Base-by-base conservation (phyloP, 1,140 invertebrate species). In the Drosophila funebris region DNA sequence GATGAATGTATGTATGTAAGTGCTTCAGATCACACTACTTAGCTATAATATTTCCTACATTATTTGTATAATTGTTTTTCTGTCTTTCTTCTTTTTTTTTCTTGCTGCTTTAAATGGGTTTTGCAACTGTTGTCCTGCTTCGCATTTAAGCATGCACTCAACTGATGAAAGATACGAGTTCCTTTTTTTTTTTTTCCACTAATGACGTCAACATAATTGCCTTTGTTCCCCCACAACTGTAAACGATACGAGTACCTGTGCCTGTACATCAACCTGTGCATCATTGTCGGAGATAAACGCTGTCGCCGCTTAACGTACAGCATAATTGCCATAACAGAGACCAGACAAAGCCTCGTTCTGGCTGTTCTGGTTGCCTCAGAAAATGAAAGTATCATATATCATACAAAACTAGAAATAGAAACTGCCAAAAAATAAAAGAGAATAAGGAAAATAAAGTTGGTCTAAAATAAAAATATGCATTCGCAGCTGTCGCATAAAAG, bases 161-260 rank as follows among this genome's bases (percentile, higher is more conserved):
- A 61, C 61, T 66, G 61, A 52, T 66, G 54, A 61, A 56, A 37
- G 53, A 27, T 39, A 14, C 13, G 43, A 29, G 53, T 52, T 67
- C 53, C 53, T 37, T 43, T 69, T 48, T 50, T 11, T 46, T 46
- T 61, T 37, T 48, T 75, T 18, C 43, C 61, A 61, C 78, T 85
- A 87, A 88, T 83, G 83, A 87, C 54, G 50, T 68, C 68, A 78
- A n/a, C 44, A 48, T 76, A 87, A 87, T 88, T 87, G 78, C 83
- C 78, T 52, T 87, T 85, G 81, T 85, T 78, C 57, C 48, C 48
- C 61, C 44, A 27, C 52, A 53, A 39, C 64, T 69, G 81, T 87
- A 81, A 85, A 72, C 22, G 81, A 85, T 81, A 48, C n/a, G 22
- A 48, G 44, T 48, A 85, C 76, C 76, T 63, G 79, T 48, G 58